phyloP scores from a whole-genome alignment of 2,797 vertebrate species.

The Etheostoma perlongum region DNA sequence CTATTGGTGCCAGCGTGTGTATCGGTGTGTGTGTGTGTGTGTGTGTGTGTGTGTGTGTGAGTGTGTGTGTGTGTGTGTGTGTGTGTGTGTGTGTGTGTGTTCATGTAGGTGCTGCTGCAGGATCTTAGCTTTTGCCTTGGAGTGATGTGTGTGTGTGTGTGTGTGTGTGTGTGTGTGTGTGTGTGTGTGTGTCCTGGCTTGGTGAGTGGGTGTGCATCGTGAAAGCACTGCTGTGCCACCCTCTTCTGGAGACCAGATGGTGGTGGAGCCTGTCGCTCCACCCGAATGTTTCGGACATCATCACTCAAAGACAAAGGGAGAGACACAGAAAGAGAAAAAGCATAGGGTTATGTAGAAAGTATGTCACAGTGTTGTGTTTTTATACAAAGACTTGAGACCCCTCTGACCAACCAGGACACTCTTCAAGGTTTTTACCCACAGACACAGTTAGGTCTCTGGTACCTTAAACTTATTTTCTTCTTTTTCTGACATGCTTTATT shows the following conservation, averaged over 20 bases:
- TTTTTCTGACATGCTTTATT: not conserved
- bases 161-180: constrained; percentile 21
- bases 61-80: constrained; percentile 40
- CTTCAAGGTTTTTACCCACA: too few species aligned
- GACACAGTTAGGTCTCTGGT: not conserved
- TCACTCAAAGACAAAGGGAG: constrained; percentile 34
- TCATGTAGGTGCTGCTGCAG: constrained; percentile 52
- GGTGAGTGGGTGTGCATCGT: constrained; percentile 66
- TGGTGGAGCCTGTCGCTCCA: constrained; percentile 53
- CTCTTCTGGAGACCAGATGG: constrained; percentile 78
- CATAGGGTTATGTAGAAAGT: too few species aligned
- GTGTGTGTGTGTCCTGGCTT: constrained; percentile 37
- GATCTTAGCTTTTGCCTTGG: constrained; percentile 64
- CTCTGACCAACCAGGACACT: not conserved
- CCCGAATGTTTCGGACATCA: constrained; percentile 66
- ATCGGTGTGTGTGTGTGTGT: constrained; percentile 50
- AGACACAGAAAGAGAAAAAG: not conserved
- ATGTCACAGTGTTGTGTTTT: not conserved
- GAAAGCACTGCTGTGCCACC: constrained; percentile 63
- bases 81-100: constrained; percentile 59
- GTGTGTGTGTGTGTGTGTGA: constrained; percentile 47
- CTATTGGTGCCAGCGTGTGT: constrained; percentile 65
- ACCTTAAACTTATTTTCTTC: not conserved
- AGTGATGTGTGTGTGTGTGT: constrained; percentile 15
- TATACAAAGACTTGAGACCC: not conserved